phyloP scores from a whole-genome alignment of 2,888 invertebrate genomes.

The Fissipunctia ypsillon region DNA sequence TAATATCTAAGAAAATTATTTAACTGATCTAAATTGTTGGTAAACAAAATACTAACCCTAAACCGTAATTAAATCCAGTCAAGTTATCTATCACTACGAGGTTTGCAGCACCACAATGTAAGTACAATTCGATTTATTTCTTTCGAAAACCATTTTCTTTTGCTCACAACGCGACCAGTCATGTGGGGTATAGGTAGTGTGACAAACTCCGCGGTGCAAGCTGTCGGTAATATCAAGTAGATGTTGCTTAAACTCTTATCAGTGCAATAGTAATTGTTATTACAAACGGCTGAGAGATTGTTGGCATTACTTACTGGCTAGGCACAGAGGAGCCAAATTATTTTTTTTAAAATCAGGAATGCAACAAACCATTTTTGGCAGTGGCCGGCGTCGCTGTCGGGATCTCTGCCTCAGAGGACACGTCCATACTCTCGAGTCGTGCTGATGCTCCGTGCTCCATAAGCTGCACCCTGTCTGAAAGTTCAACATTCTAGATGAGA shows the following conservation, averaged over 20 bases:
- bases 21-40: not conserved
- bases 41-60: no score
- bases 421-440: conserved; percentile 72
- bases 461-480: conserved; percentile 78
- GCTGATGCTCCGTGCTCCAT: conserved; percentile 77
- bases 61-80: no score
- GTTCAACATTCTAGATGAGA: not conserved
- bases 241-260: not conserved
- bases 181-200: not conserved
- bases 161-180: not conserved
- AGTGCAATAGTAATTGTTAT: not conserved
- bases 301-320: not conserved
- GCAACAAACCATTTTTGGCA: conserved; percentile 75
- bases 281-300: not conserved
- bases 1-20: not conserved
- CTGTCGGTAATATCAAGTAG: not conserved
- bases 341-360: not conserved
- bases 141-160: no score
- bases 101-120: not conserved
- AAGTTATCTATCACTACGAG: not conserved
- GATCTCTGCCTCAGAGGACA: conserved; percentile 23
- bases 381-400: conserved; percentile 69
- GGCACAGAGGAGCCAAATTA: not conserved
- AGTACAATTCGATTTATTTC: no score
- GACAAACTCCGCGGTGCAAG: not conserved